Percentiles rank a stretch among this genome's conserved stretches.
Evolutionary conservation across 2,888 invertebrate species (phyloP).

Genomic region (Anthrax anthrax): DNA sequence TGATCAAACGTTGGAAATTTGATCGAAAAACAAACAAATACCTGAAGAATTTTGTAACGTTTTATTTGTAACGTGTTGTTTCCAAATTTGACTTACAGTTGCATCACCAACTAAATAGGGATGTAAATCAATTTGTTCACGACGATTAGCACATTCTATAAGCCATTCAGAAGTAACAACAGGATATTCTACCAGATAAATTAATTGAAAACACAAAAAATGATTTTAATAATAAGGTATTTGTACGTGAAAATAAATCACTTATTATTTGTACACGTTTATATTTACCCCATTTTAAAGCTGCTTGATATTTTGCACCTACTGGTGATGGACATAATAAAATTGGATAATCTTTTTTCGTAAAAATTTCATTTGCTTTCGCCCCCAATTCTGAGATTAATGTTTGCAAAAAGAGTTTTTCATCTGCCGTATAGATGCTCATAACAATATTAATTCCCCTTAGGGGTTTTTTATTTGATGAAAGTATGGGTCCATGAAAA

Average conservation of each 20-base stretch:
- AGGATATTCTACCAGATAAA: constrained; percentile 49
- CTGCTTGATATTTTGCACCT: constrained; percentile 72
- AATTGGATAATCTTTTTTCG: constrained; percentile 62
- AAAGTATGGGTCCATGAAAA: constrained; percentile 54
- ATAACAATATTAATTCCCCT: constrained; percentile 60
- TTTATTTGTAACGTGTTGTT: no score
- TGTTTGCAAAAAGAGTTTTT: constrained; percentile 56
- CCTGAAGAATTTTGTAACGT: no score
- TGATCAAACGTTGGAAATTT: no score
- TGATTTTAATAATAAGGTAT: no score
- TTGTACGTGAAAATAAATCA: no score
- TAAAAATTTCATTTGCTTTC: constrained; percentile 49
- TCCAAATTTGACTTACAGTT: not conserved
- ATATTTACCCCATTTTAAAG: constrained; percentile 66
- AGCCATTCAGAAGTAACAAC: constrained; percentile 68
- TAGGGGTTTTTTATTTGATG: constrained; percentile 40
- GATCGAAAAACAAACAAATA: no score
- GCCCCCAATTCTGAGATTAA: constrained; percentile 62
- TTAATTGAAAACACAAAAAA: no score
- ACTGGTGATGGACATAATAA: constrained; percentile 56
- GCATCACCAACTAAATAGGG: constrained; percentile 45
- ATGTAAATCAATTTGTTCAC: constrained; percentile 40
- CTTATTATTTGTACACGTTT: no score
- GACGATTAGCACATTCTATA: constrained; percentile 45
- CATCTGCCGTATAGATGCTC: constrained; percentile 59